A percentile compares a stretch with the other conserved stretches of the same genome.
Evolutionary conservation across 2,888 invertebrate species (phyloP).

Genomic region (Beris chalybata): DNA sequence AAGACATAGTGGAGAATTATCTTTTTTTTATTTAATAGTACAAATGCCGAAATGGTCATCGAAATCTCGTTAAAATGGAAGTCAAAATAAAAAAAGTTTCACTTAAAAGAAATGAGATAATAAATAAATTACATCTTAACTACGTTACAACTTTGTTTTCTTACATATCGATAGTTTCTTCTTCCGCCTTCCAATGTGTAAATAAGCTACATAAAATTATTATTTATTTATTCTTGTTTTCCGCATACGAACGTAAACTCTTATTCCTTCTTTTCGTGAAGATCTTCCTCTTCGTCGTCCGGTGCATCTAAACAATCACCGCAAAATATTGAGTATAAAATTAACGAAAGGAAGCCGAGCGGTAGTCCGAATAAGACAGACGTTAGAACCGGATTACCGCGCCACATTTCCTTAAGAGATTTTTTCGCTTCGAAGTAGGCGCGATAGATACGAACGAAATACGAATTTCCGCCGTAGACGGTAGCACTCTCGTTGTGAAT

Average conservation of each 20-base stretch:
- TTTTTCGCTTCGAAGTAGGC: constrained; percentile 82
- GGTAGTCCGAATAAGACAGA: constrained; percentile 93
- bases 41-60: too few relatives aligned
- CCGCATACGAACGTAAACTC: constrained; percentile 15
- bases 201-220: constrained; percentile 8
- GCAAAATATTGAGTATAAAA: constrained; percentile 95
- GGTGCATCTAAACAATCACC: constrained; percentile 92
- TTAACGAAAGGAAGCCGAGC: constrained; percentile 87
- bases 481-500: constrained; percentile 77
- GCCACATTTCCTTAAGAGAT: constrained; percentile 83
- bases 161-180: constrained; percentile 6
- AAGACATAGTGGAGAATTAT: too few relatives aligned
- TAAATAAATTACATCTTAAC: too few relatives aligned
- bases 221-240: constrained; percentile 1
- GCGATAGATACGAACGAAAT: constrained; percentile 75
- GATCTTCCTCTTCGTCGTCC: constrained; percentile 67
- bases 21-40: too few relatives aligned
- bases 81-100: too few relatives aligned
- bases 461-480: constrained; percentile 83
- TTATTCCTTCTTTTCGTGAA: constrained; percentile 59
- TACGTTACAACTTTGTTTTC: constrained; percentile 12
- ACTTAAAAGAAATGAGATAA: too few relatives aligned
- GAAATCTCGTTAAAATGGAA: too few relatives aligned
- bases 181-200: constrained; percentile 1
- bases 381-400: constrained; percentile 90